Base-by-base conservation (phyloP, 2,888 invertebrate species). In the Synanthedon tipuliformis region DNA sequence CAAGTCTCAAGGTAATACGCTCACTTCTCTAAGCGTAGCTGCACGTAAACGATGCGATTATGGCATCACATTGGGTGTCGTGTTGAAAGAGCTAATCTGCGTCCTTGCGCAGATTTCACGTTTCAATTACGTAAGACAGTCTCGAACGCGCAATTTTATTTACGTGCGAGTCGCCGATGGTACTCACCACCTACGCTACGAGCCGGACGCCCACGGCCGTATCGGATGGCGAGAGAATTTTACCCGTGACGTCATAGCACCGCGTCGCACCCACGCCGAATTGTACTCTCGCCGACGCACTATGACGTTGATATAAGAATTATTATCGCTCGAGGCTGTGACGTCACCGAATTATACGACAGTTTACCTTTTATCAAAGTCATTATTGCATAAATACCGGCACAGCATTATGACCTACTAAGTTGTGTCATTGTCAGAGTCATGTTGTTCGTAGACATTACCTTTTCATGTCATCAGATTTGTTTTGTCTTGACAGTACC, bases 71-170 rank as follows among this genome's bases (percentile, higher is more conserved):
- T 67, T 69, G 74, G 71, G 70, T 71, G 75, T 67, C 62, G 65
- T 84, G 80, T 81, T 65, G 81, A 82, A 84, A 84, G 70, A 58
- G 66, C 61, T 60, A 63, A 66, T 63, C 62, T 57, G 70, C 68
- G 83, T 81, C 85, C 81, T 84, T 83, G 84, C 68, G 73, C 73
- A 78, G 76, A 83, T 81, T 83, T 84, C 79, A 81, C 78, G 79
- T 82, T 18, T 75, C 74, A 75, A 74, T 84, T 81, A 76, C 82
- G 78, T 79, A 82, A 82, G 58, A 51, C 23, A 23, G 55, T 58
- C 56, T 60, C 59, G 61, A 61, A 64, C 61, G 60, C 67, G 65
- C 61, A 63, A 71, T 73, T 75, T 73, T 75, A 77, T 77, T 77
- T 76, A 77, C 77, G 74, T 71, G 69, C 65, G 61, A 61, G 64